Percentiles rank a stretch among this genome's conserved stretches.
Conservation (phyloP, 1,140 invertebrate genomes). For the Drusus annulatus region DNA sequence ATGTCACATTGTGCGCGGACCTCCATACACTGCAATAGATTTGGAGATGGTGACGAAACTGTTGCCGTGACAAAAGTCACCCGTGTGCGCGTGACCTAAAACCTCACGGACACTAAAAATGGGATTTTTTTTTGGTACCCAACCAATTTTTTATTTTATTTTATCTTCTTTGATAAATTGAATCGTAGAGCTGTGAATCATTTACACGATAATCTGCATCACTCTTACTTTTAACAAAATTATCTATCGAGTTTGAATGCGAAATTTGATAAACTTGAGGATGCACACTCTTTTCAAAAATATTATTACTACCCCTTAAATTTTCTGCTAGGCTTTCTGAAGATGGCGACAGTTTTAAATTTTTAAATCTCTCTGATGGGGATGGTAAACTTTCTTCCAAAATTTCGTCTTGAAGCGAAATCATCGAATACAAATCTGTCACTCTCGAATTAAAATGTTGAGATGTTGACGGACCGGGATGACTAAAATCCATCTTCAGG, state of each 20-base stretch:
- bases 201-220: not conserved
- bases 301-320: not conserved
- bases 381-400: constrained; percentile 67
- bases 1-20: too few species aligned
- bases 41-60: too few species aligned
- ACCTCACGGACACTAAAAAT: not conserved
- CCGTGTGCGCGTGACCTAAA: too few species aligned
- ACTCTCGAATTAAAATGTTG: not conserved
- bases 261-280: not conserved
- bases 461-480: constrained; percentile 21
- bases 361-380: constrained; percentile 70
- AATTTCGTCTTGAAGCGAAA: constrained; percentile 48
- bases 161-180: constrained; percentile 22
- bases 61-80: too few species aligned
- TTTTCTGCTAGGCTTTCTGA: constrained; percentile 29
- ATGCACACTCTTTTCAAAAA: not conserved
- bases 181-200: not conserved
- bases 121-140: not conserved
- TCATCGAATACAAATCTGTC: constrained; percentile 51
- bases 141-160: not conserved
- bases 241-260: not conserved
- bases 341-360: constrained; percentile 66
- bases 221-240: constrained; percentile 21
- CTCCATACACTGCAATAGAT: too few species aligned
- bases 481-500: constrained; percentile 61